These are phyloP conservation scores for Toxotes chatareus DNA, from an alignment of 2,113 vertebrate genomes.

Conservation along the genomic window DNA sequence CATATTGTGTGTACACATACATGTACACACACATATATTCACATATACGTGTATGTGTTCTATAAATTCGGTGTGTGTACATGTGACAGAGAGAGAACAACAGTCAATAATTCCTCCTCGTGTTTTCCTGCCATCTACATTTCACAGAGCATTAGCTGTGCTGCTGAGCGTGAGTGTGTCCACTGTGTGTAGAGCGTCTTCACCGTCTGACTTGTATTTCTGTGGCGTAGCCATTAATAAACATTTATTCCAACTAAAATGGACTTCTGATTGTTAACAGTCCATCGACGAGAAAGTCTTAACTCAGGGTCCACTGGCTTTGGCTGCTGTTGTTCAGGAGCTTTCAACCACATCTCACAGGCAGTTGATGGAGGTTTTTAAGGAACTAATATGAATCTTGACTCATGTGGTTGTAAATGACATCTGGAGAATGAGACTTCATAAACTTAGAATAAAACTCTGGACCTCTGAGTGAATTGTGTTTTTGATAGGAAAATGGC, in stretches of 20 bases:
- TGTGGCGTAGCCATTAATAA: not conserved
- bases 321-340: too few relatives aligned
- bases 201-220: not conserved
- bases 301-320: too few relatives aligned
- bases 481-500: not conserved
- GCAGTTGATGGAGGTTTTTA: too few relatives aligned
- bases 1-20: too few relatives aligned
- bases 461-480: not conserved
- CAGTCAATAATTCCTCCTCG: not conserved
- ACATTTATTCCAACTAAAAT: not conserved
- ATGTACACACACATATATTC: too few relatives aligned
- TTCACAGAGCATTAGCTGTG: constrained; percentile 6
- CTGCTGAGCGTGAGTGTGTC: constrained; percentile 6
- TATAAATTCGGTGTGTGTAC: not conserved
- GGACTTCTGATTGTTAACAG: not conserved
- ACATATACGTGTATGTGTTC: too few relatives aligned
- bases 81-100: not conserved
- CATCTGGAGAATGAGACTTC: too few relatives aligned
- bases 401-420: too few relatives aligned
- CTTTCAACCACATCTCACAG: too few relatives aligned
- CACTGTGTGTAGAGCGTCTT: not conserved
- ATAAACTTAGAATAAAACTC: too few relatives aligned
- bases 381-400: too few relatives aligned
- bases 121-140: not conserved
- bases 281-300: too few relatives aligned